These are phyloP conservation scores for Pocillopora damicornis DNA, from an alignment of 64 coral and sea anemone genomes.

Conservation along the genomic window DNA sequence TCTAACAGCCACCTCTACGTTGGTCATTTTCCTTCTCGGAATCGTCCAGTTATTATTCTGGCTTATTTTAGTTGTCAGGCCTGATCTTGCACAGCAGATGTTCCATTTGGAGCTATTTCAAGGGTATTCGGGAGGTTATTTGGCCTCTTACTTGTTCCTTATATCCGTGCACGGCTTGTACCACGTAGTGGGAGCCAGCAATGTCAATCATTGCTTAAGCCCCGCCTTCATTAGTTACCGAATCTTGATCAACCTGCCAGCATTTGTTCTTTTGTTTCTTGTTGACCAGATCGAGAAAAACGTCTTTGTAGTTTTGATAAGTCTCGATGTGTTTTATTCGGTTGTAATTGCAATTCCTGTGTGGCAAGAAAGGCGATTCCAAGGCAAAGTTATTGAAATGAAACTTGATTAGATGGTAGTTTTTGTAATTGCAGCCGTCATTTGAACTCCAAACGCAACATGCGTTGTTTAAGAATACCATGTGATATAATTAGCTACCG, in stretches of 20 bases:
- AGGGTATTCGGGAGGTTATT: slow-evolving; percentile 19
- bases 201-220: slow-evolving; percentile 23
- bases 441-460: no score
- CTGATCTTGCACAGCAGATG: slow-evolving; percentile 1
- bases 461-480: no score
- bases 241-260: slow-evolving; percentile 23
- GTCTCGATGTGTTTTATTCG: background rate
- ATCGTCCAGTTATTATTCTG: slow-evolving; percentile 19
- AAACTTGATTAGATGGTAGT: background rate
- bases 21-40: slow-evolving; percentile 13
- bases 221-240: slow-evolving; percentile 35
- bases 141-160: slow-evolving; percentile 35
- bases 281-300: slow-evolving; percentile 51
- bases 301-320: slow-evolving; percentile 9
- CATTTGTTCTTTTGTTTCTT: slow-evolving; percentile 25
- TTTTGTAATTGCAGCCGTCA: no score
- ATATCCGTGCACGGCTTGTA: slow-evolving; percentile 23
- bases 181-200: slow-evolving; percentile 37
- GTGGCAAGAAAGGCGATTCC: background rate
- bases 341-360: background rate
- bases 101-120: slow-evolving; percentile 21
- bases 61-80: background rate
- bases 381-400: background rate
- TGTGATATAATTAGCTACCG: no score
- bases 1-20: background rate